Evolutionary conservation across 2,888 invertebrate species (phyloP).

Genomic region (Macaria liturata): DNA sequence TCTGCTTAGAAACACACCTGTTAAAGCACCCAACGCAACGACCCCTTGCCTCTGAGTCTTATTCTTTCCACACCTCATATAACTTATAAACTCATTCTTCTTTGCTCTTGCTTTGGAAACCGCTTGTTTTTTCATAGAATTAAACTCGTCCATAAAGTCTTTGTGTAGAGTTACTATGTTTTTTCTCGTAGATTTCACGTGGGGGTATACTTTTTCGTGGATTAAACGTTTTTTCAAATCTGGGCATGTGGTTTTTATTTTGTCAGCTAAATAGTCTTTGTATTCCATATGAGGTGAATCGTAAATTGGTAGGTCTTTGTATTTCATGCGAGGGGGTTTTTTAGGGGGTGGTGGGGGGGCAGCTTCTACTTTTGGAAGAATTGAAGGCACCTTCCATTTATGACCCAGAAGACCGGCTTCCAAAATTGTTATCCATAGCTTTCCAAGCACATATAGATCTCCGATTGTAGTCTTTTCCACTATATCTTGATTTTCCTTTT

Average conservation of each 20-base stretch:
- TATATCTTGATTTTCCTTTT: neutral
- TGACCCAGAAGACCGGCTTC: slow-evolving; percentile 49
- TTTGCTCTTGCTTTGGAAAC: slow-evolving; percentile 23
- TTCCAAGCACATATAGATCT: slow-evolving; percentile 54
- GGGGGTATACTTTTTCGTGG: slow-evolving; percentile 50
- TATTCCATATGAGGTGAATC: slow-evolving; percentile 57
- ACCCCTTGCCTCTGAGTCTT: slow-evolving; percentile 39
- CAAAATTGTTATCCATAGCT: slow-evolving; percentile 52
- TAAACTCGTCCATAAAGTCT: slow-evolving; percentile 29
- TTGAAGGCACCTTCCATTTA: slow-evolving; percentile 31
- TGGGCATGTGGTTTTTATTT: slow-evolving; percentile 42
- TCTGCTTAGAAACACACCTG: slow-evolving; percentile 42
- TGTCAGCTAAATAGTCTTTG: slow-evolving; percentile 47
- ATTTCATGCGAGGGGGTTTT: slow-evolving; percentile 62
- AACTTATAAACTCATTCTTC: slow-evolving; percentile 41
- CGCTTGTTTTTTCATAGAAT: slow-evolving; percentile 24
- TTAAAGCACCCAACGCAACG: slow-evolving; percentile 38
- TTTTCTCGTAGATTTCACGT: slow-evolving; percentile 42
- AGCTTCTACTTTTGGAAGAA: slow-evolving; percentile 55
- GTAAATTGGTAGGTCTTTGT: slow-evolving; percentile 61
- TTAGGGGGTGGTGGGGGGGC: slow-evolving; percentile 30
- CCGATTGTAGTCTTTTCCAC: slow-evolving; percentile 30
- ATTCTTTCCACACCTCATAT: slow-evolving; percentile 54
- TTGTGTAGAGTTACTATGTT: slow-evolving; percentile 20
- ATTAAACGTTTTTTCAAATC: slow-evolving; percentile 47